phyloP scores from a whole-genome alignment of 2,888 invertebrate species.

The Drosophila antonietae region DNA sequence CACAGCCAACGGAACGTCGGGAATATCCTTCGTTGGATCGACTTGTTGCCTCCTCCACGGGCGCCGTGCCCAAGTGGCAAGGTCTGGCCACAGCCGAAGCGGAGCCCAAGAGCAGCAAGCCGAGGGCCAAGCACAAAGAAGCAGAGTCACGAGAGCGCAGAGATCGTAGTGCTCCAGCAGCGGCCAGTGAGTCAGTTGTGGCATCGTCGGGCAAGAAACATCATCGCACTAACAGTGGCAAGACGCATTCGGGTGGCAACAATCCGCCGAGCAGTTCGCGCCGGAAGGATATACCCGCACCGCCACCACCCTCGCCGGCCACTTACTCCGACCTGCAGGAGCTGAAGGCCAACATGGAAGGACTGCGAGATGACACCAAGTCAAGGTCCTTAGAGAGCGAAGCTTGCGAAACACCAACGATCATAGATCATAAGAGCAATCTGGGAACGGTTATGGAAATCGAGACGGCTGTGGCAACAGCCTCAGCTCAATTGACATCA shows the following conservation, averaged over 20 bases:
- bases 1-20: slow-evolving; percentile 56
- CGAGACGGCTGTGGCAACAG: not conserved
- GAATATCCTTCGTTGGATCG: slow-evolving; percentile 83
- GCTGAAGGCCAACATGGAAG: slow-evolving; percentile 76
- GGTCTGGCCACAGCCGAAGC: slow-evolving; percentile 32
- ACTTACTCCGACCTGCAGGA: slow-evolving; percentile 81
- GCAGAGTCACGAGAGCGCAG: slow-evolving; percentile 37
- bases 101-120: slow-evolving; percentile 37
- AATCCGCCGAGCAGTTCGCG: slow-evolving; percentile 37
- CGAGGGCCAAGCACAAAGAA: slow-evolving; percentile 56
- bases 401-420: slow-evolving; percentile 46
- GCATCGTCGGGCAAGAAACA: slow-evolving; percentile 50
- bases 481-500: not conserved
- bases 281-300: slow-evolving; percentile 79
- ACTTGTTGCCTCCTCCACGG: slow-evolving; percentile 78
- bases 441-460: not conserved
- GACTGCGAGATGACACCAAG: slow-evolving; percentile 73
- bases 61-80: slow-evolving; percentile 81
- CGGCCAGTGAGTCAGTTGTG: not conserved
- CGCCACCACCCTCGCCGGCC: slow-evolving; percentile 80
- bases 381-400: slow-evolving; percentile 67
- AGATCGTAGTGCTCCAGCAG: slow-evolving; percentile 27
- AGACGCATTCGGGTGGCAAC: slow-evolving; percentile 27
- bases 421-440: slow-evolving; percentile 9
- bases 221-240: slow-evolving; percentile 59